Evolutionary conservation across 1,140 invertebrate species (phyloP).

Genomic region (Macrobrachium rosenbergii): DNA sequence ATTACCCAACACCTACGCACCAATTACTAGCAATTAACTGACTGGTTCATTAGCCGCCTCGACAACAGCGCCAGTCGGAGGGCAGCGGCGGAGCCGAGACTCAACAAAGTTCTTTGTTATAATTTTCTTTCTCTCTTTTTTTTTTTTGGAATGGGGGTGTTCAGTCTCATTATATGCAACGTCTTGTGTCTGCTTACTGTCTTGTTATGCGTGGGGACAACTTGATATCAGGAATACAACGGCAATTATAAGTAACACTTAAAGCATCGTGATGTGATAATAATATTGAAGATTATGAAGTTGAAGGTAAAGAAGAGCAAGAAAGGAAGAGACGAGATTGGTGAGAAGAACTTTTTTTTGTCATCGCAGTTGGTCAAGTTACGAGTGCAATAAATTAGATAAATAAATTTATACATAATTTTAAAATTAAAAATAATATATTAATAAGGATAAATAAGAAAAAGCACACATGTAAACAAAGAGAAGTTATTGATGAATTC

Average conservation of each 20-base stretch:
- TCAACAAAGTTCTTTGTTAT: neutral
- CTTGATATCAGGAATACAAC: neutral
- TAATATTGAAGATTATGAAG: neutral
- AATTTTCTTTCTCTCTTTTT: neutral
- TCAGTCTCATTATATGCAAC: neutral
- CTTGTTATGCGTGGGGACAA: neutral
- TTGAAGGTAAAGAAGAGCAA: neutral
- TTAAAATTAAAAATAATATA: no score
- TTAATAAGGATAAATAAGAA: no score
- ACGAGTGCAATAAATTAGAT: no score
- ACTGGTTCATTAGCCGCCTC: conserved; percentile 23
- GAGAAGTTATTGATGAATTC: no score
- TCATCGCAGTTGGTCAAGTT: no score
- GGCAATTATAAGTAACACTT: neutral
- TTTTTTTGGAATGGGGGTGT: neutral
- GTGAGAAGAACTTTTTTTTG: no score
- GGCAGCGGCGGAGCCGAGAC: neutral
- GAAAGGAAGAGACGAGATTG: neutral
- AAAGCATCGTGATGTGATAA: no score
- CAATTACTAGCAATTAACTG: conserved; percentile 46
- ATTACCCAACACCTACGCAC: conserved; percentile 25
- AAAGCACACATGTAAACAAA: no score
- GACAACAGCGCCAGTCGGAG: conserved; percentile 13
- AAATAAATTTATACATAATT: no score
- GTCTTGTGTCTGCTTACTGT: neutral